Base-by-base conservation (phyloP, 1,140 invertebrate genomes). In the Pygmarrhopalites habei region DNA sequence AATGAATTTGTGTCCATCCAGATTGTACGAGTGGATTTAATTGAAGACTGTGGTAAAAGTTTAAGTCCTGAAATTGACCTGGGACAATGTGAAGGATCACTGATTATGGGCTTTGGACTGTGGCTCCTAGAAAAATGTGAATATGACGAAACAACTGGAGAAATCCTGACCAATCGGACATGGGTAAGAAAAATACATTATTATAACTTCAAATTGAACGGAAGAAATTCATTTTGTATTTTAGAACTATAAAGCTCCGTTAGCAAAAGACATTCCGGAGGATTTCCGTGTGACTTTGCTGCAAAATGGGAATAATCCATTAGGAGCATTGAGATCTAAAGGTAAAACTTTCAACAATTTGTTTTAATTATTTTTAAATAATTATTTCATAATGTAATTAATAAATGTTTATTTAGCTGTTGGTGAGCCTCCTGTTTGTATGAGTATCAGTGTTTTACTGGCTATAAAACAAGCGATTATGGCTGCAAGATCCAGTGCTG, bases 101-200 rank as follows among this genome's bases (percentile, higher is more conserved):
- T 90, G 73, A 77, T 92, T 1, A 92, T 93, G 90, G 89, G 88
- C 4, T 72, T 90, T 10, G 90, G 91, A 5, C 86, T 86, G 67
- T 90, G 84, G 82, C 83, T 87, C 0, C 81, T 78, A 4, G 90
- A 94, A 74, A 81, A 87, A 64, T 71, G 89, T 32, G 77, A 85
- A 4, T 86, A 84, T 69, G 82, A 88, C 72, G 74, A 77, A 17
- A 70, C 78, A 23, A 85, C 84, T 19, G 90, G 87, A 17, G 75
- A 79, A 63, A 74, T 87, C 7, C 77, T 89, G 0, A 91, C 87
- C 14, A 82, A 86, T 71, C 80, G 86, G 58, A 88, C 89, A 35
- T 93, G 89, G 89, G 83, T n/a, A n/a, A n/a, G n/a, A n/a, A n/a
- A n/a, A n/a, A n/a, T n/a, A n/a, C n/a, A n/a, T n/a, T n/a, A n/a